Base-by-base conservation (phyloP, 2,113 vertebrate species). In the Callaeas wilsoni region DNA sequence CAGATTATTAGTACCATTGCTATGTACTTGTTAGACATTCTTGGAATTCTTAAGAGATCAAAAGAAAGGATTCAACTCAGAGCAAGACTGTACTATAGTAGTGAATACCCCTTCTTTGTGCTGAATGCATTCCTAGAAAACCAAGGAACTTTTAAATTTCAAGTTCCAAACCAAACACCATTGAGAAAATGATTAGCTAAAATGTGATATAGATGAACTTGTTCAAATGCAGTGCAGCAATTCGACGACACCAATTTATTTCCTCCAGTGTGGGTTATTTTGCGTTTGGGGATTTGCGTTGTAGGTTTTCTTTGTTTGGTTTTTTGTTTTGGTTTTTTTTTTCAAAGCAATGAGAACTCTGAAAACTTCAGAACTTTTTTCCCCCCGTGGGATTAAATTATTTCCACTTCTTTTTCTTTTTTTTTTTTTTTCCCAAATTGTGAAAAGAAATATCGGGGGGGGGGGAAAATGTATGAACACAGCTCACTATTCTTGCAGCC, bases 1-100 rank as follows among this genome's bases (percentile, higher is more conserved):
- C 84, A 41, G 69, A 64, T 71, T 89, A 79, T 68, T 46, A 91
- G 69, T 16, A 82, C 65, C 19, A 59, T 5, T 71, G 29, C 92
- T 79, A 49, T 13, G n/a, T 82, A 82, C 87, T 92, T 81, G 73
- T 80, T 81, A 92, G 33, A 71, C 94, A 87, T 96, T 96, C 95
- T 37, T 90, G 90, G 74, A 90, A 97, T 93, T 85, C 74, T 87
- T 95, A n/a, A 79, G 81, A 93, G 78, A 95, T 91, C 84, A 94
- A 93, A 95, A 81, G 94, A 85, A 84, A 94, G 15, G 47, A 79
- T 56, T 79, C 77, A 79, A 37, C 82, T 68, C 69, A 35, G 33
- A 85, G 74, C 27, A 78, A 79, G 47, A 75, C 41, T 56, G 18
- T 55, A 44, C 41, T 50, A 35, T 1, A 71, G 41, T 1, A 60